Conservation (phyloP, 1,140 invertebrate species). For the Galleria mellonella region DNA sequence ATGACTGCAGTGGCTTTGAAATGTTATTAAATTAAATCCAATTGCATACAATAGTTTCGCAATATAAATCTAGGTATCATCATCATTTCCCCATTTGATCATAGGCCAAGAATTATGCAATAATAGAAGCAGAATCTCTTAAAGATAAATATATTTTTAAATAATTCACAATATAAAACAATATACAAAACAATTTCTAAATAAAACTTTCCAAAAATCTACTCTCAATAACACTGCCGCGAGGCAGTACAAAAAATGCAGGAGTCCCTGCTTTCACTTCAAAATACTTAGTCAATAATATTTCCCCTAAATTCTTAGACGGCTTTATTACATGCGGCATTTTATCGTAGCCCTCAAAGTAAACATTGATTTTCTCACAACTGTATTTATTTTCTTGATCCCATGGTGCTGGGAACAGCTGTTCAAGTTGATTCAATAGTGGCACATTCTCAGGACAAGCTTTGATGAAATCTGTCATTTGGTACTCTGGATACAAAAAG, state of each 20-base stretch:
- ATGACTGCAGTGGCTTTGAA: too few species aligned
- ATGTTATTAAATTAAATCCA: too few species aligned
- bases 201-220: constrained; percentile 50
- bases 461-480: constrained; percentile 74
- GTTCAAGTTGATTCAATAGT: constrained; percentile 43
- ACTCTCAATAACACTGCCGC: constrained; percentile 42
- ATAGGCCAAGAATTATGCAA: too few species aligned
- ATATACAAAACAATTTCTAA: constrained; percentile 10
- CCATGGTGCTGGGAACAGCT: constrained; percentile 85
- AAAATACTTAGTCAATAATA: constrained; percentile 79
- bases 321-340: constrained; percentile 79
- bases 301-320: constrained; percentile 76
- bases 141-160: too few species aligned
- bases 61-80: too few species aligned
- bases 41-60: too few species aligned
- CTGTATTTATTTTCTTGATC: constrained; percentile 83
- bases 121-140: too few species aligned
- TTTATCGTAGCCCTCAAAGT: constrained; percentile 85
- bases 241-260: constrained; percentile 49
- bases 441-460: constrained; percentile 79
- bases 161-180: constrained; percentile 8
- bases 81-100: too few species aligned
- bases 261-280: constrained; percentile 59
- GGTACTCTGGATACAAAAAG: constrained; percentile 54
- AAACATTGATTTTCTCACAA: constrained; percentile 81